Conservation (phyloP, 2,113 vertebrate genomes). For the Centropus bengalensis region DNA sequence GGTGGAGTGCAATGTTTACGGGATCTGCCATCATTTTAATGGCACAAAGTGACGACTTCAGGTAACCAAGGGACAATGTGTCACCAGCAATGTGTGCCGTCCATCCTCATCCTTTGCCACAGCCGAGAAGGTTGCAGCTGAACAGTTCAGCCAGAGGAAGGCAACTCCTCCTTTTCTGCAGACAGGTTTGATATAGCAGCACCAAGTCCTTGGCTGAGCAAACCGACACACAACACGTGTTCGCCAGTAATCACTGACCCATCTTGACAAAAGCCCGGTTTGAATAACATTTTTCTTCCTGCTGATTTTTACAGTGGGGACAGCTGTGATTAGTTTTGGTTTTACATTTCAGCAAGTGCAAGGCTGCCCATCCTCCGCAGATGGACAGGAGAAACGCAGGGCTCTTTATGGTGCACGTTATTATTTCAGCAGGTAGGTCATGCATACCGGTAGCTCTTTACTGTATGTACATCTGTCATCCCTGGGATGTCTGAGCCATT, state of each 20-base stretch:
- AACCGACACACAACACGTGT: not conserved
- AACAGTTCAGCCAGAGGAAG: not conserved
- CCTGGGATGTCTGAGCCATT: not conserved
- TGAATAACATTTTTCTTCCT: slow-evolving; percentile 25
- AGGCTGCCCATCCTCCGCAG: not conserved
- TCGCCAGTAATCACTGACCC: not conserved
- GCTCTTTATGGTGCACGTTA: not conserved
- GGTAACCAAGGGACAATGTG: not conserved
- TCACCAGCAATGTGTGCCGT: not conserved
- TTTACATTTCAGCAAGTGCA: not conserved
- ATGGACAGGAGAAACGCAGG: not conserved
- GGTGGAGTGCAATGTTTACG: not conserved
- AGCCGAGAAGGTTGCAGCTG: not conserved
- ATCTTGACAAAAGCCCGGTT: not conserved
- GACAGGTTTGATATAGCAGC: not conserved
- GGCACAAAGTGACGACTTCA: not conserved
- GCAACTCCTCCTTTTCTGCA: not conserved
- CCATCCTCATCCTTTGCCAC: not conserved
- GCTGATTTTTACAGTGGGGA: not conserved
- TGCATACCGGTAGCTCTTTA: not conserved
- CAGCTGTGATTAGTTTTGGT: not conserved
- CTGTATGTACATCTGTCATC: not conserved
- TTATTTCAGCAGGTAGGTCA: slow-evolving; percentile 11
- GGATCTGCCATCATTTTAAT: slow-evolving; percentile 30
- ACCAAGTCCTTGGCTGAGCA: not conserved